Conservation (phyloP, 1,140 invertebrate species). For the Cotesia typhae region DNA sequence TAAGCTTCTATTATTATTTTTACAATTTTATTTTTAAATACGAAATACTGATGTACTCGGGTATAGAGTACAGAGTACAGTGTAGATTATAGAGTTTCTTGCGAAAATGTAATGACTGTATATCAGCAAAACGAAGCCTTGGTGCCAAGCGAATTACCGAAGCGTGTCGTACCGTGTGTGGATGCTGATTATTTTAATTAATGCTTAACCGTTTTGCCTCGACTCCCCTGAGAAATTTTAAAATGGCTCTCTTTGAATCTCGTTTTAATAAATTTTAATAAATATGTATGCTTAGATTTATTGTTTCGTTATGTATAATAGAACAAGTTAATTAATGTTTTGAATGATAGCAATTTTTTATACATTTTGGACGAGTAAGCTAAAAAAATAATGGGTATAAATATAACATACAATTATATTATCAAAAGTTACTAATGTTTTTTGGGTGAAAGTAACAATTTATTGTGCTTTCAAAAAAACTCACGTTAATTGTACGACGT, state of each 20-base stretch:
- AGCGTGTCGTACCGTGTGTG: constrained; percentile 48
- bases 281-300: neutral
- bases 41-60: neutral
- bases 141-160: constrained; percentile 56
- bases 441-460: no score
- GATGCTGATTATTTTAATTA: constrained; percentile 58
- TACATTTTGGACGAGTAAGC: no score
- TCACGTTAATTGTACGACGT: no score
- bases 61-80: neutral
- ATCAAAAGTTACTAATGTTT: no score
- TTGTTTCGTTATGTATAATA: neutral
- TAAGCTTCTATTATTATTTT: constrained; percentile 13
- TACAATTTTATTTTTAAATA: constrained; percentile 9
- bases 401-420: no score
- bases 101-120: constrained; percentile 27
- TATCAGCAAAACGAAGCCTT: constrained; percentile 37
- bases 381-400: no score
- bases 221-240: constrained; percentile 49
- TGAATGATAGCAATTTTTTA: no score
- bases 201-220: constrained; percentile 48
- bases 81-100: constrained; percentile 3
- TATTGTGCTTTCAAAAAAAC: neutral
- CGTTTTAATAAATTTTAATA: constrained; percentile 3
- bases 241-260: constrained; percentile 42
- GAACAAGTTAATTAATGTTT: neutral